Conservation (phyloP, 2,888 invertebrate genomes). For the Dioctria rufipes region DNA sequence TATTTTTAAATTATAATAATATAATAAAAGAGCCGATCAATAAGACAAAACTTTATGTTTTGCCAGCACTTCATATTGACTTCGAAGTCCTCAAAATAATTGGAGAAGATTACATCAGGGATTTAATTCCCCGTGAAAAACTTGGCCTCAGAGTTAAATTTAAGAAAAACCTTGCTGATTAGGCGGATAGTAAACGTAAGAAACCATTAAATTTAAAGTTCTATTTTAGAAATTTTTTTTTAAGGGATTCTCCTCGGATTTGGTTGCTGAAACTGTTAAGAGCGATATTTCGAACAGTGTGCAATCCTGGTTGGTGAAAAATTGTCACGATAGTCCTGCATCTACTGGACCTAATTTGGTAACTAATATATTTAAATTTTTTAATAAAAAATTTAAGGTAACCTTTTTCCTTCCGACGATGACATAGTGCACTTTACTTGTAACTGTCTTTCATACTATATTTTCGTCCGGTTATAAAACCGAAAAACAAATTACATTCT, state of each 20-base stretch:
- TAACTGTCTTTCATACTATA: too few relatives aligned
- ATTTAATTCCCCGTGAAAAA: slow-evolving; percentile 4
- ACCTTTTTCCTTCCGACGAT: too few relatives aligned
- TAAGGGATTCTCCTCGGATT: slow-evolving; percentile 1
- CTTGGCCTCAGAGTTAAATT: slow-evolving; percentile 3
- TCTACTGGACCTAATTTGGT: slow-evolving; percentile 1
- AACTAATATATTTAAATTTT: not conserved
- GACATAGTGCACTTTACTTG: too few relatives aligned
- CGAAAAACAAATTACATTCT: not conserved
- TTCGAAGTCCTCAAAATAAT: not conserved
- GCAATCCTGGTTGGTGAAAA: slow-evolving; percentile 10
- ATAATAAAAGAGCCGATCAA: not conserved
- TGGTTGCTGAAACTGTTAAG: not conserved
- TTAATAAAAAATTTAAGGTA: not conserved
- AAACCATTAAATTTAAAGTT: not conserved
- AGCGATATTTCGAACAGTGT: slow-evolving; percentile 6
- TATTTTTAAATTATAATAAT: not conserved
- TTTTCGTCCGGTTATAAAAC: not conserved
- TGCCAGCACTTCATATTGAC: not conserved
- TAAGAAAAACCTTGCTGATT: slow-evolving; percentile 12
- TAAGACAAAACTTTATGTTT: not conserved
- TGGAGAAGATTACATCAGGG: slow-evolving; percentile 2
- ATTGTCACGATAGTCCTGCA: slow-evolving; percentile 6
- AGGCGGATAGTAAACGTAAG: slow-evolving; percentile 6
- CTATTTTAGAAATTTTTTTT: not conserved